Evolutionary conservation across 2,888 invertebrate genomes (phyloP), one percentile per base, ranked within the genome.

Genomic region (Baronia brevicornis): DNA sequence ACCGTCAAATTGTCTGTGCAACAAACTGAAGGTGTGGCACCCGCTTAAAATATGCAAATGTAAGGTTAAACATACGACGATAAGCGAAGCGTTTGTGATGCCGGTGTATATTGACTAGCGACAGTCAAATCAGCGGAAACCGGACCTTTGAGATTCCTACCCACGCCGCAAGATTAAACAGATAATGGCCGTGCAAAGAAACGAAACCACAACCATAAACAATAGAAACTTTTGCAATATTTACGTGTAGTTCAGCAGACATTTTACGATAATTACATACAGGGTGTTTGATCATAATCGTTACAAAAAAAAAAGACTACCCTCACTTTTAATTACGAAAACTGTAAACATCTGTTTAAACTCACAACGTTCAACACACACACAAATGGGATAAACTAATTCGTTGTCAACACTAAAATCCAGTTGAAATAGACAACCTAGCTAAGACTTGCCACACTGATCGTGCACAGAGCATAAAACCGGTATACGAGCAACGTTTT

Each of bases 71-170:
- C 42, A 42, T 28, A 32, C 30, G 25, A 25, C 22, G 29, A 29
- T 24, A 44, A 45, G 47, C 39, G 41, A 46, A 45, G 47, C 45
- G 35, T 36, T 59, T 75, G 79, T 77, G 79, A 78, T 78, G 80
- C 43, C 59, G 78, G 74, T 77, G 70, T 63, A n/a, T n/a, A 65
- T 61, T 77, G 80, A 80, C 80, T 80, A 80, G 80, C 70, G 64
- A 57, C 60, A 59, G 77, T 67, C 77, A 68, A 59, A 48, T 67
- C 69, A 62, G 61, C 51, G 71, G 70, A 68, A 59, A 66, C 54
- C 63, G 47, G 48, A 54, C 34, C 50, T 37, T 42, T 55, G 70
- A 73, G 69, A 72, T 65, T 73, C 66, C 61, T 39, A 38, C 61
- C 71, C 45, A 49, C 56, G 50, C 24, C 48, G 37, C 38, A 41